Base-by-base conservation (phyloP, 2,888 invertebrate species). In the Microctonus aethiopoides region DNA sequence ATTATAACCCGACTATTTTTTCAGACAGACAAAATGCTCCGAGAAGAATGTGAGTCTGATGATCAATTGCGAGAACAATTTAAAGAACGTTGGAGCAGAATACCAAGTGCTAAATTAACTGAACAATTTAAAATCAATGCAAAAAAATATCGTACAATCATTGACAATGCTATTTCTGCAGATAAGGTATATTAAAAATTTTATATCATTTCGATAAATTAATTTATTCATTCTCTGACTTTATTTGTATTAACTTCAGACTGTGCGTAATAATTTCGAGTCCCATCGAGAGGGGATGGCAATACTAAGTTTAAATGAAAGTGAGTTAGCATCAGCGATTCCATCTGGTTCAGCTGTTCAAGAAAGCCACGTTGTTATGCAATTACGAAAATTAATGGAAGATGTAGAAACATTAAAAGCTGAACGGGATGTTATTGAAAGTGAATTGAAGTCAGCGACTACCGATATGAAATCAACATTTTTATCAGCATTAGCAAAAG, bases 41-140 rank as follows among this genome's bases (percentile, higher is more conserved):
- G 93, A 80, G 98, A 98, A 86, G 99, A 99, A 87, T 93, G 93
- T 77, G 92, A 93, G 77, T 95, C 97, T 0, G 99, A 99, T 87
- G 92, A 92, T 79, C 92, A 95, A 81, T 89, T 99, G 76, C 91
- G 95, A 71, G 88, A 89, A 54, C 98, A 99, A 89, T 98, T 99
- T 86, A 95, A 95, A 80, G 94, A 95, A 74, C 92, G 93, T 74
- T 99, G 99, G 99, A 91, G 92, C 1, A 91, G 99, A 81, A 96
- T 95, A 26, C 90, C 95, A 0, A 98, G 98, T 0, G 92, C 90
- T 26, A 92, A 92, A 84, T 90, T 99, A 68, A 99, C 98, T 0
- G 95, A 94, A 82, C 94, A 96, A 82, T 94, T 98, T 85, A 91
- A 92, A 76, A 90, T 92, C 64, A 98, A 98, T 88, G 91, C 94